Conservation (phyloP, 2,113 vertebrate species). For the Spea multiplicata region DNA sequence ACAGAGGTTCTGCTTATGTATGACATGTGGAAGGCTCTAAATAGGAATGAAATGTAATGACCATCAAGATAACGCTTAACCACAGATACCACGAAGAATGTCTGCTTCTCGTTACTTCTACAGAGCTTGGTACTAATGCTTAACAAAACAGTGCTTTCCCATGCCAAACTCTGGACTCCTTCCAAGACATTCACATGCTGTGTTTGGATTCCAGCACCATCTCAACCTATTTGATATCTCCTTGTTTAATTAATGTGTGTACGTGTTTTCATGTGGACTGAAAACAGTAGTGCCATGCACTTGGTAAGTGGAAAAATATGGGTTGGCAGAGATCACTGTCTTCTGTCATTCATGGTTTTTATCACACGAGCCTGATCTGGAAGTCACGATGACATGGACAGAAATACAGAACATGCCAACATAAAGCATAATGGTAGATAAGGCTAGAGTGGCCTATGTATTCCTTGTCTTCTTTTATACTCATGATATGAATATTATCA, state of each 20-base stretch:
- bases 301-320: constrained; percentile 29
- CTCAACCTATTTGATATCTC: constrained; percentile 55
- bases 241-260: constrained; percentile 60
- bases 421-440: neutral
- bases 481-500: too few relatives aligned
- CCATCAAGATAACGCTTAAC: constrained; percentile 49
- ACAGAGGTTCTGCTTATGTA: constrained; percentile 49
- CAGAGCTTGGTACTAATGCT: constrained; percentile 75
- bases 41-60: constrained; percentile 55
- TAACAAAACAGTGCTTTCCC: constrained; percentile 85
- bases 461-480: too few relatives aligned
- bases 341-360: constrained; percentile 14
- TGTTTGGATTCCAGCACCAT: constrained; percentile 66
- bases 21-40: constrained; percentile 39
- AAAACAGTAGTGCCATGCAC: constrained; percentile 36
- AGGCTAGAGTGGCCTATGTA: neutral
- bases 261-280: constrained; percentile 39
- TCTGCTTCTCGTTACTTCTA: constrained; percentile 82
- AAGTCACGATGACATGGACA: neutral
- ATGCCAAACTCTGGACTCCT: constrained; percentile 68
- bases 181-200: constrained; percentile 72
- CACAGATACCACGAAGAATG: constrained; percentile 61
- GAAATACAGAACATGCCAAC: neutral
- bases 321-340: constrained; percentile 13
- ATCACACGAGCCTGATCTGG: constrained; percentile 4